Percentiles rank a stretch among this genome's conserved stretches.
Conservation (phyloP, 2,113 vertebrate species). For the Anolis carolinensis region DNA sequence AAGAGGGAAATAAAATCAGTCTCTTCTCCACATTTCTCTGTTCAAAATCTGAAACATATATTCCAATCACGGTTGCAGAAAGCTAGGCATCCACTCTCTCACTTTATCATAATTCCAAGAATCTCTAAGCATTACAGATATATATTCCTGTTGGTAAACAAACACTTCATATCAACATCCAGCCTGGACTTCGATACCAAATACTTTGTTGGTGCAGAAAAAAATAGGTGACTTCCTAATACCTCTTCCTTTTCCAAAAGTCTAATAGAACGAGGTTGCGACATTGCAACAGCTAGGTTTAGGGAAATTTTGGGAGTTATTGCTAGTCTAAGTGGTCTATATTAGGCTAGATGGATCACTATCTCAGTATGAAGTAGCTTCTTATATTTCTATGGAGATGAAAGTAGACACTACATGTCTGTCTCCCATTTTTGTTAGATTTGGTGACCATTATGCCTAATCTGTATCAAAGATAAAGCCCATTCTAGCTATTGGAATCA, state of each 20-base stretch:
- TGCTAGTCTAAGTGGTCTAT: too few species aligned
- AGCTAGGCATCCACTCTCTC: neutral
- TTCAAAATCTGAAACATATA: neutral
- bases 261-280: neutral
- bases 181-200: neutral
- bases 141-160: too few species aligned
- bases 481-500: rapidly evolving
- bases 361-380: neutral
- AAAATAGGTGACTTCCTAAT: neutral
- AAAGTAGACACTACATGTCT: too few species aligned
- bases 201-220: neutral
- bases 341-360: too few species aligned
- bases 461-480: neutral
- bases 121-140: too few species aligned
- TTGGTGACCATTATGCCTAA: neutral
- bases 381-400: neutral
- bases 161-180: neutral
- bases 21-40: neutral
- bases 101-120: neutral
- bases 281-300: neutral
- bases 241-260: neutral
- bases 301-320: too few species aligned
- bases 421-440: neutral
- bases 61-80: neutral
- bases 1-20: neutral